Conservation (phyloP, 2,113 vertebrate species). For the Ramphastos sulfuratus region DNA sequence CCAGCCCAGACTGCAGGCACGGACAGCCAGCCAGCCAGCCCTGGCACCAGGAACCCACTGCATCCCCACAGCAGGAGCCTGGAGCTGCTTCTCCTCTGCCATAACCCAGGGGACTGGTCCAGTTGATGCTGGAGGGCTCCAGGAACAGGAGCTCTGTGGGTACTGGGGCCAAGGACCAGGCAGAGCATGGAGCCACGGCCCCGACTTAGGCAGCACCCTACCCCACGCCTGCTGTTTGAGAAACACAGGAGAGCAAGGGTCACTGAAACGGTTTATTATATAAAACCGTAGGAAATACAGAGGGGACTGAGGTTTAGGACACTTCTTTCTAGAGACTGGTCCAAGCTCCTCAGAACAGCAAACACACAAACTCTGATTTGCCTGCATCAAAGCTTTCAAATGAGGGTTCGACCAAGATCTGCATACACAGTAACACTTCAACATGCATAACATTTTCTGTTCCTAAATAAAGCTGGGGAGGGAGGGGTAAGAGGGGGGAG, state of each 20-base stretch:
- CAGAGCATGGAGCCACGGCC: background rate
- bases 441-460: constrained; percentile 59
- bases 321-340: constrained; percentile 36
- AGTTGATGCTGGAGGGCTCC: background rate
- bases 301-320: constrained; percentile 61
- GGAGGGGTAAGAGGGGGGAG: background rate
- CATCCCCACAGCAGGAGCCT: background rate
- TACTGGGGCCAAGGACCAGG: rapidly evolving
- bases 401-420: constrained; percentile 11
- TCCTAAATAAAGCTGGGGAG: constrained; percentile 37
- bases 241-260: background rate
- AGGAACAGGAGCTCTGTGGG: too few species aligned
- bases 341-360: constrained; percentile 39
- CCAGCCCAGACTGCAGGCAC: background rate
- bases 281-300: constrained; percentile 69
- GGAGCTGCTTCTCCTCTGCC: background rate
- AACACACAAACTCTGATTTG: constrained; percentile 78
- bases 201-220: rapidly evolving
- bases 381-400: constrained; percentile 84
- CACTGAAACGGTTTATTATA: constrained; percentile 73
- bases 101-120: rapidly evolving
- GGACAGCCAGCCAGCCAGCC: background rate
- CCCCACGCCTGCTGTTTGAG: background rate
- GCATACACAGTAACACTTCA: constrained; percentile 59
- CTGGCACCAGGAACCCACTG: background rate